Conservation (phyloP, 2,888 invertebrate genomes). For the Cryptus armator region DNA sequence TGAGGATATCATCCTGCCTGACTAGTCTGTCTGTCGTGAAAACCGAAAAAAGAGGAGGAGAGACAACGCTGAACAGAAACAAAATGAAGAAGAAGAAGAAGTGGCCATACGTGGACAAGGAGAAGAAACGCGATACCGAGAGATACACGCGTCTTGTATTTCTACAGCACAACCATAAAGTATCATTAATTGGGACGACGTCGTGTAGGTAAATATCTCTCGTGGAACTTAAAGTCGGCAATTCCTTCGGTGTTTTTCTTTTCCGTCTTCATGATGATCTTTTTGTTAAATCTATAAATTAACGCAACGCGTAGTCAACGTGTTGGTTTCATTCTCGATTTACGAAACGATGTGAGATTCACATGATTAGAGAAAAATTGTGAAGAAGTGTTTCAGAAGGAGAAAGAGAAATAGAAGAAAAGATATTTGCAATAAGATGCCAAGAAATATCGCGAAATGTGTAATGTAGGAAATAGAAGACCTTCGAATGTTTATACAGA, state of each 20-base stretch:
- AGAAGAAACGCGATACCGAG: conserved; percentile 38
- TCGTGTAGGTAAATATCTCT: conserved; percentile 7
- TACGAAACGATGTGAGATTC: background rate
- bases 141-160: conserved; percentile 26
- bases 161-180: conserved; percentile 36
- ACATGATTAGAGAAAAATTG: background rate
- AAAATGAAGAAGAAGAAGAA: conserved; percentile 52
- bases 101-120: background rate
- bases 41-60: conserved; percentile 24
- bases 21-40: conserved; percentile 51
- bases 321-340: background rate
- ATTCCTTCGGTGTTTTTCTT: conserved; percentile 7
- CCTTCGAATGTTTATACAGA: conserved; percentile 3
- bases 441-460: background rate
- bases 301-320: background rate
- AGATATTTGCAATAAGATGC: background rate
- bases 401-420: background rate
- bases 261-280: background rate
- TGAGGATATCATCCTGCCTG: conserved; percentile 58
- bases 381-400: background rate
- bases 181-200: conserved; percentile 39
- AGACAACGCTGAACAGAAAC: conserved; percentile 2
- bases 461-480: background rate
- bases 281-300: background rate
- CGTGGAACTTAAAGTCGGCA: conserved; percentile 5